Conservation (phyloP, 2,113 vertebrate species). For the Syngnathus floridae region DNA sequence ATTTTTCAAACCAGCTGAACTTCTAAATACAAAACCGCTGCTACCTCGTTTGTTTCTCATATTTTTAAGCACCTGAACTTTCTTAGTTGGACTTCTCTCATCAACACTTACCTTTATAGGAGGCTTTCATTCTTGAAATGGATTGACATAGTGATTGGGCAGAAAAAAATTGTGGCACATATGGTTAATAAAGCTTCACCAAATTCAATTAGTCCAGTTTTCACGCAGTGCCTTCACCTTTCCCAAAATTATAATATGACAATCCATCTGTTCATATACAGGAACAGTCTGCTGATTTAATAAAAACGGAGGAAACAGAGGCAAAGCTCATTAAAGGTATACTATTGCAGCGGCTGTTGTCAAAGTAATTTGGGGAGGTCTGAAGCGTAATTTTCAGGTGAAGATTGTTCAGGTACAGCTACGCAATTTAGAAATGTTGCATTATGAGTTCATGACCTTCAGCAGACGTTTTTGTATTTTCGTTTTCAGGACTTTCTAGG, state of each 20-base stretch:
- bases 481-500: slow-evolving; percentile 34
- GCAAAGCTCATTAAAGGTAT: slow-evolving; percentile 52
- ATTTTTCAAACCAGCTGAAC: too few relatives aligned
- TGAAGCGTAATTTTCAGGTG: slow-evolving; percentile 9
- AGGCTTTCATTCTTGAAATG: not conserved
- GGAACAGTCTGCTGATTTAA: slow-evolving; percentile 49
- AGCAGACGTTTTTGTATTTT: slow-evolving; percentile 29
- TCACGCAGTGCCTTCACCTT: slow-evolving; percentile 33
- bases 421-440: slow-evolving; percentile 27
- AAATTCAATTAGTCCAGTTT: slow-evolving; percentile 51
- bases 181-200: slow-evolving; percentile 35
- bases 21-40: not conserved
- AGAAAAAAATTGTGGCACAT: slow-evolving; percentile 1
- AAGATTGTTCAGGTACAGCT: slow-evolving; percentile 14
- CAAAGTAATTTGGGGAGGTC: slow-evolving; percentile 13
- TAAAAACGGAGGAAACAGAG: slow-evolving; percentile 47
- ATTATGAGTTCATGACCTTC: slow-evolving; percentile 13
- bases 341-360: slow-evolving; percentile 36
- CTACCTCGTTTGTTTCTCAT: too few relatives aligned
- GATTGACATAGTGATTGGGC: slow-evolving; percentile 14
- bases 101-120: not conserved
- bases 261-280: slow-evolving; percentile 57
- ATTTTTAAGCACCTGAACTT: not conserved
- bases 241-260: slow-evolving; percentile 58
- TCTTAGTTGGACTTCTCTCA: not conserved